Evolutionary conservation across 2,888 invertebrate species (phyloP), one percentile per base, ranked within the genome.

Genomic region (Drosophila subquinaria): DNA sequence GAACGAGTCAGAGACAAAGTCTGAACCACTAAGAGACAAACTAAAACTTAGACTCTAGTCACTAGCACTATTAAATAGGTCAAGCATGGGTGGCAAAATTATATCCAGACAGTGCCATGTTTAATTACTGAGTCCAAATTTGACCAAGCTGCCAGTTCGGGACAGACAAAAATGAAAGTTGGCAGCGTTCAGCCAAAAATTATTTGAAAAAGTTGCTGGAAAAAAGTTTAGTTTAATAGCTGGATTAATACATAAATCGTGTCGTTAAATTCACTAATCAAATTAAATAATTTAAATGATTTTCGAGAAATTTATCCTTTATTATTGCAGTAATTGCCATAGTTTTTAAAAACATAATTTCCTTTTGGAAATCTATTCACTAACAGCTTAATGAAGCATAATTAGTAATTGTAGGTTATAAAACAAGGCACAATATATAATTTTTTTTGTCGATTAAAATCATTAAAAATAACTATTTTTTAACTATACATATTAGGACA

Each of bases 61-160:
- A 27, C 27, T 27, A 27, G 48, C 38, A 15, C 36, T 43, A 47
- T 20, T 50, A 82, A 85, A 72, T 82, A 60, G 71, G 79, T 63
- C 64, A 71, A 59, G 52, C 57, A 62, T 69, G 86, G 69, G 77
- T 79, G 79, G 73, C 51, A 62, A 65, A 81, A 84, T 57, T 60
- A 79, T 70, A 59, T 55, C 47, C 51, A 67, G 62, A 51, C 38
- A 43, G 38, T 53, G 70, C 65, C 67, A 62, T 35, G 81, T 73
- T 86, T 82, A 86, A 82, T 76, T 88, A 73, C 76, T n/a, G 63
- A 60, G 42, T 23, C 56, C 35, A 27, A 55, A 76, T 53, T 40
- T 36, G 17, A 40, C 57, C 56, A 17, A 30, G 55, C 17, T 36
- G n/a, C 17, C 27, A 30, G 30, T 20, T 53, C n/a, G 23, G 27